phyloP scores from a whole-genome alignment of 2,113 vertebrate genomes.

The Protobothrops flavoviridis region DNA sequence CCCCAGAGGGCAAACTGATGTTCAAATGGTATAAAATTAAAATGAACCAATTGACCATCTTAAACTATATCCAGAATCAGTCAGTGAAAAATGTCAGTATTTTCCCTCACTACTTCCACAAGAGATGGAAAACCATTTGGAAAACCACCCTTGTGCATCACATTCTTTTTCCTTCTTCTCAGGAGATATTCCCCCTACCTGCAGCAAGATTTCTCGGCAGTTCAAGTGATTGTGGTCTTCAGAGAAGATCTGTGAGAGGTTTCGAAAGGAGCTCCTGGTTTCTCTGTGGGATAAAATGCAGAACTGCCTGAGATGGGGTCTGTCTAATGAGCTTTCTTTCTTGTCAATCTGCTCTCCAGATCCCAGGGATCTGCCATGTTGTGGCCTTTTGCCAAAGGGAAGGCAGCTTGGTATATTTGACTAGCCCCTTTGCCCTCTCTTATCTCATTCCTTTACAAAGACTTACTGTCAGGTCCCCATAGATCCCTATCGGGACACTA shows the following conservation, averaged over 20 bases:
- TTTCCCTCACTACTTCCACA: background rate
- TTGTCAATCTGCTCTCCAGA: background rate
- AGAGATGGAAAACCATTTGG: background rate
- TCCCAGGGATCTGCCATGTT: background rate
- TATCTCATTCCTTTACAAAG: background rate
- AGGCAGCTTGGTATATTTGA: no score
- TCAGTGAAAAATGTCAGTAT: background rate
- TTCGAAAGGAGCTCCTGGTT: conserved; percentile 71
- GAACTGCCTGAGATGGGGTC: background rate
- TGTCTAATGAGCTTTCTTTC: background rate
- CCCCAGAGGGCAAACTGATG: background rate
- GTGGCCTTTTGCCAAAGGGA: background rate
- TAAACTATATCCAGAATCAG: background rate
- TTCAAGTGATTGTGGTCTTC: conserved; percentile 85
- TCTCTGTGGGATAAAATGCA: conserved; percentile 68
- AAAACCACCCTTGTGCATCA: background rate
- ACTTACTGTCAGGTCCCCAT: conserved; percentile 1
- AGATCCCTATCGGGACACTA: no score
- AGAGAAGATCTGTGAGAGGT: conserved; percentile 83
- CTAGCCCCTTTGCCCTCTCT: background rate
- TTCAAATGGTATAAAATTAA: background rate
- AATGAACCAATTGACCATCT: background rate
- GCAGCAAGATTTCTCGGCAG: conserved; percentile 75
- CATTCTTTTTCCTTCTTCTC: background rate
- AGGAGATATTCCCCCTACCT: conserved; percentile 65